Percentiles rank a stretch among this genome's conserved stretches.
phyloP scores from a whole-genome alignment of 2,888 invertebrate genomes.

The Steinernema carpocapsae region DNA sequence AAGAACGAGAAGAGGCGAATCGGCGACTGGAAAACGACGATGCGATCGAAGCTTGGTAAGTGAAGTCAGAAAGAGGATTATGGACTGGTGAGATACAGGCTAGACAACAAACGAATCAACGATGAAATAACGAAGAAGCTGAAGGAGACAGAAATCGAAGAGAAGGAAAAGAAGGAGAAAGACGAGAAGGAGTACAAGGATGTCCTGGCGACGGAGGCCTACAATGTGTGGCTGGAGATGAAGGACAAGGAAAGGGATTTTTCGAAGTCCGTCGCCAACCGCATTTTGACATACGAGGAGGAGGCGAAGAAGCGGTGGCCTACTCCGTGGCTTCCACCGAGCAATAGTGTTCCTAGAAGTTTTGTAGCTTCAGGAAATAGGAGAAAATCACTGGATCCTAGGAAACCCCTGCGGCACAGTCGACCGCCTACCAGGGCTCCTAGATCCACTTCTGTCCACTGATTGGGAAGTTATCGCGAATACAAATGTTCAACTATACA shows the following conservation, averaged over 20 bases:
- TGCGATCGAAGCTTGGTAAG: conserved; percentile 6
- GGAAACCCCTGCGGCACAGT: neutral
- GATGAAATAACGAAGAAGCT: neutral
- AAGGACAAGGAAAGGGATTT: conserved; percentile 45
- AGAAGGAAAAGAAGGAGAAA: conserved; percentile 9
- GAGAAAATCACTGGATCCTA: neutral
- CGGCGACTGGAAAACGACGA: conserved; percentile 5
- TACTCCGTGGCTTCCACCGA: conserved; percentile 46
- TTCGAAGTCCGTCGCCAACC: conserved; percentile 43
- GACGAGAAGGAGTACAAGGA: conserved; percentile 43
- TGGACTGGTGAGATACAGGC: neutral
- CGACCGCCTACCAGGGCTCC: neutral
- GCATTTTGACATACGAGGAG: conserved; percentile 46
- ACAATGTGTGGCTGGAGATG: conserved; percentile 49
- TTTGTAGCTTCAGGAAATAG: conserved; percentile 42
- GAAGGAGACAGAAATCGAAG: conserved; percentile 8
- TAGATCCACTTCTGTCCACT: conserved; percentile 10
- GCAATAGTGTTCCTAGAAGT: conserved; percentile 42
- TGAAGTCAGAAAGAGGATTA: neutral
- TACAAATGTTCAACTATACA: too few species aligned
- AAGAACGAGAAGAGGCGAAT: neutral
- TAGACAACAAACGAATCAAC: neutral
- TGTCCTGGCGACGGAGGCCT: conserved; percentile 44
- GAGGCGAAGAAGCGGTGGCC: conserved; percentile 47
- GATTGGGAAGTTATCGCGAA: too few species aligned